Percentiles rank a stretch among this genome's conserved stretches.
These are phyloP conservation scores for Apostichopus leukothele DNA, from an alignment of 53 echinoderm and acorn worm species.

Conservation along the genomic window DNA sequence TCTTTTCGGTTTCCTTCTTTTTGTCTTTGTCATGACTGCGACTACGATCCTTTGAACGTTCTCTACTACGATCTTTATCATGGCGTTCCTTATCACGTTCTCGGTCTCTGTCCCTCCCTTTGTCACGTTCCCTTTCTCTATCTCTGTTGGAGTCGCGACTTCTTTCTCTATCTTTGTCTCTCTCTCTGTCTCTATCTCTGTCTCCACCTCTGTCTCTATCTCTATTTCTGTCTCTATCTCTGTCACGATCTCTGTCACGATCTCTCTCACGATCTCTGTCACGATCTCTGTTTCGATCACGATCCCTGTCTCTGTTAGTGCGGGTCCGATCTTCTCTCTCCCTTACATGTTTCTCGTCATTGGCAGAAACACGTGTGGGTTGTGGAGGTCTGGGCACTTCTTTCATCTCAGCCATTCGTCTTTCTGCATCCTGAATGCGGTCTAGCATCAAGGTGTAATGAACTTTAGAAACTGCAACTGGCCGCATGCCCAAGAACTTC, in stretches of 20 bases:
- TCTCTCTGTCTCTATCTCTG: slow-evolving; percentile 51
- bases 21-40: not conserved
- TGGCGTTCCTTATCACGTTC: not conserved
- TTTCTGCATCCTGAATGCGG: slow-evolving; percentile 56
- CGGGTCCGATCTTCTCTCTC: slow-evolving; percentile 20
- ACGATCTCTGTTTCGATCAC: slow-evolving; percentile 38
- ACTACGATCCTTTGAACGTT: not conserved
- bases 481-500: slow-evolving; percentile 49
- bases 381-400: not conserved
- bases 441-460: slow-evolving; percentile 56
- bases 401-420: slow-evolving; percentile 21
- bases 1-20: not conserved
- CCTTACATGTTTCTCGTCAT: slow-evolving; percentile 24
- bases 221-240: slow-evolving; percentile 47
- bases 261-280: slow-evolving; percentile 30
- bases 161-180: slow-evolving; percentile 35
- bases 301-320: slow-evolving; percentile 47
- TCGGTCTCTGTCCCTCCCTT: not conserved
- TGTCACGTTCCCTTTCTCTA: slow-evolving; percentile 25
- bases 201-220: slow-evolving; percentile 53
- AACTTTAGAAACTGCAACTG: slow-evolving; percentile 53
- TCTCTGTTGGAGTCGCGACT: slow-evolving; percentile 17
- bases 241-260: slow-evolving; percentile 38
- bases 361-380: slow-evolving; percentile 10
- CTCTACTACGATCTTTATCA: slow-evolving; percentile 18